These are phyloP conservation scores for Melanostigma gelatinosum DNA, from an alignment of 2,113 vertebrate species.

Conservation along the genomic window DNA sequence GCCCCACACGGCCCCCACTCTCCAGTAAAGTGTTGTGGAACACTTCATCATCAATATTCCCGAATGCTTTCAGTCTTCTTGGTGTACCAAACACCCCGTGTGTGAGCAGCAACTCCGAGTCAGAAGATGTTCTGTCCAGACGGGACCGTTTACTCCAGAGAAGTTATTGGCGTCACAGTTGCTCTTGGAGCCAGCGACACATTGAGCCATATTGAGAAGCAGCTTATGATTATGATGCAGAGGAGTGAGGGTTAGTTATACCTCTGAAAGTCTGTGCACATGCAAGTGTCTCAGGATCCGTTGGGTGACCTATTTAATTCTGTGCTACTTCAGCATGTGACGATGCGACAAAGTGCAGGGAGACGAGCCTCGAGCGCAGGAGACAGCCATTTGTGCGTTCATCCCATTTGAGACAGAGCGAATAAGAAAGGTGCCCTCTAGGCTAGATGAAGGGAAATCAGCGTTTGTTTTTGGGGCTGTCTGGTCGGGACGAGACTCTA, in stretches of 20 bases:
- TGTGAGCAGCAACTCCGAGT: constrained; percentile 18
- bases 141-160: constrained; percentile 25
- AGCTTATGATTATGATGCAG: constrained; percentile 41
- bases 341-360: not conserved
- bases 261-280: constrained; percentile 13
- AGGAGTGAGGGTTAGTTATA: constrained; percentile 27
- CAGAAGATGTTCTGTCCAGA: constrained; percentile 30
- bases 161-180: constrained; percentile 34
- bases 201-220: constrained; percentile 57
- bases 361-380: not conserved
- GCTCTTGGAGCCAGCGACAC: constrained; percentile 29
- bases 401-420: constrained; percentile 7
- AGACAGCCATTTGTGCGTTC: constrained; percentile 20
- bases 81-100: constrained; percentile 21
- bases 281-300: constrained; percentile 14
- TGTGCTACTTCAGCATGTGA: not conserved
- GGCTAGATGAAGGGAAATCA: constrained; percentile 70
- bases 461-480: constrained; percentile 75
- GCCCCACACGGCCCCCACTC: constrained; percentile 3
- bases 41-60: not conserved
- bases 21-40: constrained; percentile 16
- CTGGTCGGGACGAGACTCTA: constrained; percentile 66
- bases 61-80: not conserved
- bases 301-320: constrained; percentile 35
- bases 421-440: constrained; percentile 73